Conservation (phyloP, 2,797 vertebrate genomes). For the Scarus forsteni region DNA sequence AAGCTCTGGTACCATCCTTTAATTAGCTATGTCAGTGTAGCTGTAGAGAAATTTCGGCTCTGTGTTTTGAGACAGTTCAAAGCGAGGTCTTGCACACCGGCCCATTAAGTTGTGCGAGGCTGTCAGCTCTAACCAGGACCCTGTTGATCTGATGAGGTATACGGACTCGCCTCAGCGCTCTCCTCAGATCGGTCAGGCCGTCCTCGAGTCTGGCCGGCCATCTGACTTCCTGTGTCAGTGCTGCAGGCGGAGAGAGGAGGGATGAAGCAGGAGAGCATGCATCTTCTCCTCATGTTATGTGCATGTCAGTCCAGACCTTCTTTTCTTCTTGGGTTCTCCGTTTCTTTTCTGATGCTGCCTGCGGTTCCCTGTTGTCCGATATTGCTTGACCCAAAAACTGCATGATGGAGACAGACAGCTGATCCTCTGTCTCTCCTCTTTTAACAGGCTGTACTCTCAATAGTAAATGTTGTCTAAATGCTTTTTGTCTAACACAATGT, state of each 20-base stretch:
- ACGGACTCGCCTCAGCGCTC: slow-evolving; percentile 38
- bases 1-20: not conserved
- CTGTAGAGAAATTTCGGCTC: slow-evolving; percentile 5
- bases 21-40: slow-evolving; percentile 1
- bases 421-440: slow-evolving; percentile 50
- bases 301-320: slow-evolving; percentile 73
- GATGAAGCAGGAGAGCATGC: slow-evolving; percentile 73
- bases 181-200: slow-evolving; percentile 44
- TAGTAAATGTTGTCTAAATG: slow-evolving; percentile 46
- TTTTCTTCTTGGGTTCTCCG: slow-evolving; percentile 34
- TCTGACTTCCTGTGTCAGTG: slow-evolving; percentile 21
- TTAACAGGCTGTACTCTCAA: slow-evolving; percentile 53
- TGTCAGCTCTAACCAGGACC: slow-evolving; percentile 44
- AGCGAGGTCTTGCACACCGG: slow-evolving; percentile 24
- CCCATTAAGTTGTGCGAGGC: slow-evolving; percentile 21
- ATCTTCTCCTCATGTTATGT: slow-evolving; percentile 65
- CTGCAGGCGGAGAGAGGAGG: slow-evolving; percentile 31
- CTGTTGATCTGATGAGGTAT: slow-evolving; percentile 46
- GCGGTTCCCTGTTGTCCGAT: slow-evolving; percentile 48
- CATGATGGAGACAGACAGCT: slow-evolving; percentile 68
- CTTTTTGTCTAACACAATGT: slow-evolving; percentile 41
- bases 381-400: slow-evolving; percentile 69
- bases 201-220: slow-evolving; percentile 10
- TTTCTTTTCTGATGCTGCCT: slow-evolving; percentile 60
- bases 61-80: slow-evolving; percentile 19